Evolutionary conservation across 1,140 invertebrate genomes (phyloP).

Genomic region (Chlorops oryzae): DNA sequence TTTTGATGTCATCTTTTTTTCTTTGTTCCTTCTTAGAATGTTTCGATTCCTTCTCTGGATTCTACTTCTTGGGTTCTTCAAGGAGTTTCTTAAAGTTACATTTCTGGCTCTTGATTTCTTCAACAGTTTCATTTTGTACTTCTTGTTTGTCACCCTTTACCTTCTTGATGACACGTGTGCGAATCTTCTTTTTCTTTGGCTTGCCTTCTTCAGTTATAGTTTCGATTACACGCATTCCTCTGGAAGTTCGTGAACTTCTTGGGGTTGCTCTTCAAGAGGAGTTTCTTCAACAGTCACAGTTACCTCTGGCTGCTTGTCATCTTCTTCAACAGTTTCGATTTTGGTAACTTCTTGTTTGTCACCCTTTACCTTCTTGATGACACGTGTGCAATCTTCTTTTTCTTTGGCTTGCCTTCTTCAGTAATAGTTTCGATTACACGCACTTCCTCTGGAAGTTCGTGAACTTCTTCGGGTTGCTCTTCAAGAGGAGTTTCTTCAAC

Average conservation of each 20-base stretch:
- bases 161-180: constrained; percentile 17
- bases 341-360: constrained; percentile 16
- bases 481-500: constrained; percentile 13
- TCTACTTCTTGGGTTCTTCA: too few species aligned
- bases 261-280: constrained; percentile 8
- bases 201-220: constrained; percentile 13
- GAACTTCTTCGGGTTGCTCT: constrained; percentile 7
- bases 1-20: too few species aligned
- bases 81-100: too few species aligned
- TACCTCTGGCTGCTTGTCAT: constrained; percentile 14
- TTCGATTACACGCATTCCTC: constrained; percentile 14
- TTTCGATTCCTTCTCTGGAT: too few species aligned
- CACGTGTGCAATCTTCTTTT: constrained; percentile 15
- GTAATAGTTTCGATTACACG: constrained; percentile 11
- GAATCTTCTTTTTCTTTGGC: constrained; percentile 14
- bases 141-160: constrained; percentile 16
- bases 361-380: constrained; percentile 16
- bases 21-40: too few species aligned
- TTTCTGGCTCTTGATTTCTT: too few species aligned
- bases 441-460: constrained; percentile 16
- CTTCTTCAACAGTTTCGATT: constrained; percentile 16
- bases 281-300: constrained; percentile 12
- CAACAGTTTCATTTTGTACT: constrained; percentile 15
- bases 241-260: constrained; percentile 14
- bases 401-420: constrained; percentile 15